Base-by-base conservation (phyloP, 2,888 invertebrate species). In the Chymomyza caudatula region DNA sequence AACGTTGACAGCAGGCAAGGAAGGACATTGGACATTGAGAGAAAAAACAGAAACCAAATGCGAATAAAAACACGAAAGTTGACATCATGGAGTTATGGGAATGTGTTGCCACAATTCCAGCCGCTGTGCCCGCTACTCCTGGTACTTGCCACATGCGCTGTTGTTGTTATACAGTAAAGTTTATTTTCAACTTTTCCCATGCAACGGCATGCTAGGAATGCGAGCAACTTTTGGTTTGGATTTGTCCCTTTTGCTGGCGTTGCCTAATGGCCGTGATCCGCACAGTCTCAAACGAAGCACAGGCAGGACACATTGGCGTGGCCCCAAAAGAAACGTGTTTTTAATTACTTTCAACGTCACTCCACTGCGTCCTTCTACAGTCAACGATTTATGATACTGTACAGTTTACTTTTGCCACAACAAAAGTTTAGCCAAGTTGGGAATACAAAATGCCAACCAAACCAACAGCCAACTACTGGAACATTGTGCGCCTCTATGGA, bases 121-220 rank as follows among this genome's bases (percentile, higher is more conserved):
- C 25, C 42, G 51, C 51, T 65, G 65, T 70, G n/a, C n/a, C n/a
- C n/a, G n/a, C n/a, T n/a, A n/a, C n/a, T n/a, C n/a, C n/a, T n/a
- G n/a, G n/a, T n/a, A n/a, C n/a, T n/a, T n/a, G n/a, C n/a, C n/a
- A n/a, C n/a, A n/a, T n/a, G n/a, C n/a, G n/a, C n/a, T n/a, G 37
- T 53, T 53, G 29, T 73, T 67, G 78, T 76, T 78, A 72, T 73
- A 86, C 85, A 79, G 63, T 82, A 78, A 79, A 85, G 82, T 85
- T 87, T 86, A 84, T 86, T 85, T 82, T 80, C 76, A 85, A 85
- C 83, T 80, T 85, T 83, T 76, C 76, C 76, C 86, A 84, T 77
- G 74, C 76, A 69, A 66, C 57, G 71, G 73, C 75, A 79, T 77
- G 80, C 67, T 63, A 71, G 83, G 71, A 78, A 83, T 85, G 73